These are phyloP conservation scores for Daphoenositta chrysoptera DNA, from an alignment of 2,113 vertebrate species.

Conservation along the genomic window DNA sequence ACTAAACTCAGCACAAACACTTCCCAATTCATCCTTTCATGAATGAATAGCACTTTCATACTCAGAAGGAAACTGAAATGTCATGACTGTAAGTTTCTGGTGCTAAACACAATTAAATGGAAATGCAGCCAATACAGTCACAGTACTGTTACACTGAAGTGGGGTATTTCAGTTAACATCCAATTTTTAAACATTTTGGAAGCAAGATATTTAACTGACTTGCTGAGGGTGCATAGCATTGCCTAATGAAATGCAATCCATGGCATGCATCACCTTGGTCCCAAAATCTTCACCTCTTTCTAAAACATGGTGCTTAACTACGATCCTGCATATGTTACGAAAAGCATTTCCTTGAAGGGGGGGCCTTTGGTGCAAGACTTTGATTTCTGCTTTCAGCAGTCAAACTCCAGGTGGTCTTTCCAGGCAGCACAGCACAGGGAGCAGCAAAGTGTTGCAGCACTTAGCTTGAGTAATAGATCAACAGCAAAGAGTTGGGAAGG, in stretches of 20 bases:
- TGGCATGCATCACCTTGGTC: neutral
- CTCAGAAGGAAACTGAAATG: neutral
- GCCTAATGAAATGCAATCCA: neutral
- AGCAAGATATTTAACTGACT: neutral
- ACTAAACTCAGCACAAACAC: neutral
- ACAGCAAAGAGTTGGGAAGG: too few species aligned
- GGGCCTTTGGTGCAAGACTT: neutral
- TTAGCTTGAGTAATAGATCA: too few species aligned
- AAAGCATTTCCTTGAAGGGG: neutral
- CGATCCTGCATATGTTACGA: neutral
- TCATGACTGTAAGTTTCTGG: fast-evolving
- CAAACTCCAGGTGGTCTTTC: neutral
- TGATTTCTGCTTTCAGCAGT: neutral
- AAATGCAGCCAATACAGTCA: neutral
- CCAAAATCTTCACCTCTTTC: neutral
- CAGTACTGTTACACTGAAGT: neutral
- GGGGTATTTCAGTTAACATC: neutral
- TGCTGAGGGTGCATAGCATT: neutral
- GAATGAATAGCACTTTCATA: neutral
- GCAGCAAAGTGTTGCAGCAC: too few species aligned
- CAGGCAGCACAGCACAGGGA: neutral
- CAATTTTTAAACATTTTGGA: neutral
- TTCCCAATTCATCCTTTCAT: neutral
- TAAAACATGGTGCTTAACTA: neutral
- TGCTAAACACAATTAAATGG: neutral